phyloP scores from a whole-genome alignment of 2,797 vertebrate genomes.

The Linurgus olivaceus region DNA sequence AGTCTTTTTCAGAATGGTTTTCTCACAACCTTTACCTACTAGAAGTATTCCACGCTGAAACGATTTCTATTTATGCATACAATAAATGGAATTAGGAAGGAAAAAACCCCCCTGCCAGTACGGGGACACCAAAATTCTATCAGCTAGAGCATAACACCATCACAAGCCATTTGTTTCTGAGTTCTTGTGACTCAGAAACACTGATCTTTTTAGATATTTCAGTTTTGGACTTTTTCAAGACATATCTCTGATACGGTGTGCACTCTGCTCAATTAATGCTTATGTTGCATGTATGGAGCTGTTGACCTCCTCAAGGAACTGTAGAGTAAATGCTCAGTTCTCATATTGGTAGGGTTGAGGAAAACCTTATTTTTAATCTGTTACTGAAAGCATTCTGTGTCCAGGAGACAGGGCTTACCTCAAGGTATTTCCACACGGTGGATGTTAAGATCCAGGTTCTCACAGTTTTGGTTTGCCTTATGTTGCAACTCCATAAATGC shows the following conservation, averaged over 20 bases:
- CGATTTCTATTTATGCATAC: fast-evolving
- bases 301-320: background rate
- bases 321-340: background rate
- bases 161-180: background rate
- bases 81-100: background rate
- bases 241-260: too few relatives aligned
- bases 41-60: background rate
- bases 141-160: background rate
- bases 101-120: fast-evolving
- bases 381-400: background rate
- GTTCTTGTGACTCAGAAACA: background rate
- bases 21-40: background rate
- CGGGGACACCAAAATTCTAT: background rate
- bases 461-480: background rate
- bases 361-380: background rate
- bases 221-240: background rate
- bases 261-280: too few relatives aligned
- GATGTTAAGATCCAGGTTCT: background rate
- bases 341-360: background rate
- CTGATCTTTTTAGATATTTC: background rate
- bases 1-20: background rate
- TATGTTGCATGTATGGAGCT: background rate
- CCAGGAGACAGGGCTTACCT: background rate
- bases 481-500: background rate
- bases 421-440: background rate